phyloP scores from a whole-genome alignment of 2,888 invertebrate species.

The Hesperia comma region DNA sequence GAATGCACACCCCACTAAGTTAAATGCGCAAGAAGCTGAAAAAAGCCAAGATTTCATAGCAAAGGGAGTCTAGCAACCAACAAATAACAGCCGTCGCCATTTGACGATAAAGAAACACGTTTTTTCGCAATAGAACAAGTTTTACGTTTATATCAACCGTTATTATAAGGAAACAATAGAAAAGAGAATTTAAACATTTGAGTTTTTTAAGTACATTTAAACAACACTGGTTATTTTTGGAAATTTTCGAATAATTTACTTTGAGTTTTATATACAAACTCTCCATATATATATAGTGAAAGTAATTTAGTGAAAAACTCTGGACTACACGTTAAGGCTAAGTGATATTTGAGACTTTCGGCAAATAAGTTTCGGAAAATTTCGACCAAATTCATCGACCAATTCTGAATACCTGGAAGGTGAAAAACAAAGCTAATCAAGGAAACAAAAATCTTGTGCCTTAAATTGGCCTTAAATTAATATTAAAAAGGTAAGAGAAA shows the following conservation, averaged over 20 bases:
- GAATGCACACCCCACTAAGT: slow-evolving; percentile 70
- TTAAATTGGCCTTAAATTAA: slow-evolving; percentile 85
- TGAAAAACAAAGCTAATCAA: slow-evolving; percentile 63
- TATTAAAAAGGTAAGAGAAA: slow-evolving; percentile 81
- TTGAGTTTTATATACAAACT: slow-evolving; percentile 81
- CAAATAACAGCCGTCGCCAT: slow-evolving; percentile 77
- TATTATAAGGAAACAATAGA: slow-evolving; percentile 83
- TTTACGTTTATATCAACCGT: slow-evolving; percentile 85
- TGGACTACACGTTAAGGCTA: slow-evolving; percentile 78
- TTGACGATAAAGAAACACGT: slow-evolving; percentile 85
- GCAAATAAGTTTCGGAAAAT: slow-evolving; percentile 73
- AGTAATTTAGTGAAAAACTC: slow-evolving; percentile 80
- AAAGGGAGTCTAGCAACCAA: slow-evolving; percentile 72
- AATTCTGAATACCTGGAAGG: slow-evolving; percentile 70
- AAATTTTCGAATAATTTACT: slow-evolving; percentile 78
- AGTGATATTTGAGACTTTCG: slow-evolving; percentile 79
- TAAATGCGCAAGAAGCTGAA: slow-evolving; percentile 80
- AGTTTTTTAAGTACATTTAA: slow-evolving; percentile 82
- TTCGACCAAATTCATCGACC: slow-evolving; percentile 81
- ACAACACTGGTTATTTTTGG: slow-evolving; percentile 84
- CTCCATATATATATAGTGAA: slow-evolving; percentile 79
- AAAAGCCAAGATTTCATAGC: slow-evolving; percentile 76
- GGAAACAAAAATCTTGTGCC: slow-evolving; percentile 74
- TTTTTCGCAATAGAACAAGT: slow-evolving; percentile 86
- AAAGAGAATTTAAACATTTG: slow-evolving; percentile 81